Evolutionary conservation across 1,140 invertebrate species (phyloP).

Genomic region (Caerostris darwini): DNA sequence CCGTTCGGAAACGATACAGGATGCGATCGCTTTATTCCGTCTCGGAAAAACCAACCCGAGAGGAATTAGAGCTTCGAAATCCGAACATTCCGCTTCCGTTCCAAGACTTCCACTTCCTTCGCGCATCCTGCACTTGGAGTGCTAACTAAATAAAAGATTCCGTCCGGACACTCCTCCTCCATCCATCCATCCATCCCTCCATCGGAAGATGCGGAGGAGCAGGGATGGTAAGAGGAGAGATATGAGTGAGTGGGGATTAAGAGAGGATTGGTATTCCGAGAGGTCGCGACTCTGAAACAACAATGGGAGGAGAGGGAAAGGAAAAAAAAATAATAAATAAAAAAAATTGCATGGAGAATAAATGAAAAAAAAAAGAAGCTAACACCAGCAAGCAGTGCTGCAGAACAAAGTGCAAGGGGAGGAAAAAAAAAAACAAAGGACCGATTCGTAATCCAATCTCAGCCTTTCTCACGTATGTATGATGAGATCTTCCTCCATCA

Average conservation of each 20-base stretch:
- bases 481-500: conserved; percentile 59
- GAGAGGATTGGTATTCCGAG: conserved; percentile 39
- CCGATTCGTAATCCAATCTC: conserved; percentile 52
- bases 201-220: not conserved
- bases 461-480: conserved; percentile 53
- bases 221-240: not conserved
- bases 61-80: not conserved
- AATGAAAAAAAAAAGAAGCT: not conserved
- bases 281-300: conserved; percentile 33
- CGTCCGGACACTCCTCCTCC: not conserved
- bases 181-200: not conserved
- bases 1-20: too few relatives aligned
- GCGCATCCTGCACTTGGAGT: not conserved
- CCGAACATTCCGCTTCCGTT: not conserved
- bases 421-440: conserved; percentile 35
- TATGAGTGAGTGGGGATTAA: conserved; percentile 33
- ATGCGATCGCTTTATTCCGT: not conserved
- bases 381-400: not conserved
- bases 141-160: conserved; percentile 44
- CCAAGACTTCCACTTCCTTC: not conserved
- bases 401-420: not conserved
- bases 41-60: not conserved
- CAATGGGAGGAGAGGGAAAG: not conserved
- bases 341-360: not conserved
- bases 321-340: not conserved